Conservation (phyloP, 1,140 invertebrate genomes). For the Sycophila sp. region DNA sequence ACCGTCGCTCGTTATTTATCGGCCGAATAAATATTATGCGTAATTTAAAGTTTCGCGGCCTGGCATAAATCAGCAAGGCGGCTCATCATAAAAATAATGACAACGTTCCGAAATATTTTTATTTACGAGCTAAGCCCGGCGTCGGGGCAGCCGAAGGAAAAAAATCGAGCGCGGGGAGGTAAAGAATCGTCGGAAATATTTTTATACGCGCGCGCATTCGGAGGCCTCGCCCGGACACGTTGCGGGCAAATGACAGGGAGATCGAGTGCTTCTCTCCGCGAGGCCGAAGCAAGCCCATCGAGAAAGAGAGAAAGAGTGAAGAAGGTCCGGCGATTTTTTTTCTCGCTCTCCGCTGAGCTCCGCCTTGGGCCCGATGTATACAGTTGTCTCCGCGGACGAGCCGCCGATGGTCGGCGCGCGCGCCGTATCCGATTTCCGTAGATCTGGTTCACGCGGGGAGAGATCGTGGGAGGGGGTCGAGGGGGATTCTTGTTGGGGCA, state of each 20-base stretch:
- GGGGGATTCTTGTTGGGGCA: not conserved
- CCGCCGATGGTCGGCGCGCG: conserved; percentile 2
- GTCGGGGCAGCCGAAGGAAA: too few species aligned
- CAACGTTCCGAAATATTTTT: conserved; percentile 25
- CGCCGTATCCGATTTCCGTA: conserved; percentile 38
- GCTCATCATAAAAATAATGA: conserved; percentile 31
- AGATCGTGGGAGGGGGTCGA: not conserved
- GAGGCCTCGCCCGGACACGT: not conserved
- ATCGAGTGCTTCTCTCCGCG: conserved; percentile 44
- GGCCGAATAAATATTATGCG: not conserved
- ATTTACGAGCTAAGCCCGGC: conserved; percentile 16
- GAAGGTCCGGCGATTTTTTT: too few species aligned
- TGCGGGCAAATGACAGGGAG: conserved; percentile 41
- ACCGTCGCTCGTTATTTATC: not conserved
- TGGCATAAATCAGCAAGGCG: not conserved
- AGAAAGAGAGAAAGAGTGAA: too few species aligned
- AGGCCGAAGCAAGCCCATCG: conserved; percentile 37
- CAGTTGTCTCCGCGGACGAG: not conserved
- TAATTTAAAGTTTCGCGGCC: not conserved
- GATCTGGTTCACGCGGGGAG: conserved; percentile 25
- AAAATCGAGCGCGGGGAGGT: not conserved
- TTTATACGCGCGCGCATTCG: not conserved
- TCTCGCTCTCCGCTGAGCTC: conserved; percentile 39
- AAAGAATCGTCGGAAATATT: not conserved
- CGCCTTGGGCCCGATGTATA: conserved; percentile 7